Evolutionary conservation across 2,113 vertebrate genomes (phyloP), one percentile per base, ranked within the genome.

Genomic region (Megaceryle torquata): DNA sequence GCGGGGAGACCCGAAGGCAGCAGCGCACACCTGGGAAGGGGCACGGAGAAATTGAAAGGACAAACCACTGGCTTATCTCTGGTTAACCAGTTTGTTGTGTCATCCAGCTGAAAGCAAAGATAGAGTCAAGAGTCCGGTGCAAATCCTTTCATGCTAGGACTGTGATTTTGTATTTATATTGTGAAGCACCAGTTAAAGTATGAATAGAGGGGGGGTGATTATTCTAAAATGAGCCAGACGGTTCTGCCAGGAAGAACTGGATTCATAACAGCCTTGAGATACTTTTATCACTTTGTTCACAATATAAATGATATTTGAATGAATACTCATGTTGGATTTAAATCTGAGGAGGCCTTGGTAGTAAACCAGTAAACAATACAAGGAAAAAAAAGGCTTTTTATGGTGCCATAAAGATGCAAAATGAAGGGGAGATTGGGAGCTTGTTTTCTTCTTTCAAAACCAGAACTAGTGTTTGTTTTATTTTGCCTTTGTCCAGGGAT

Each of bases 321-420:
- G 95, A 97, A 94, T 82, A 77, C 93, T 94, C 84, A 84, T 51
- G 44, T 33, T 43, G 64, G 71, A 91, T 65, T 51, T 79, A 83
- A 89, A 72, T 91, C 60, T 82, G 68, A 86, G 60, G 65, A 60
- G 65, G 28, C 29, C 33, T 76, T 72, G 46, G 75, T 90, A 53
- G 77, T 59, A 87, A 87, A 82, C 35, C 56, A 74, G 91, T 57
- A 82, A 93, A 93, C 63, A 82, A 83, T 64, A 57, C n/a, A 74
- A 71, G 60, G 56, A 10, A 43, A 14, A 77, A 91, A 92, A 60
- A 9, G 74, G n/a, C 64, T 81, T 70, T 95, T 95, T 89, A 25
- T 76, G 86, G 57, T 12, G 39, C 67, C 77, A 70, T 31, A 85
- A 92, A 82, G 79, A 21, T 61, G 56, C 29, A 82, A 54, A 78